Conservation (phyloP, 2,888 invertebrate species). For the Chydorus sphaericus region DNA sequence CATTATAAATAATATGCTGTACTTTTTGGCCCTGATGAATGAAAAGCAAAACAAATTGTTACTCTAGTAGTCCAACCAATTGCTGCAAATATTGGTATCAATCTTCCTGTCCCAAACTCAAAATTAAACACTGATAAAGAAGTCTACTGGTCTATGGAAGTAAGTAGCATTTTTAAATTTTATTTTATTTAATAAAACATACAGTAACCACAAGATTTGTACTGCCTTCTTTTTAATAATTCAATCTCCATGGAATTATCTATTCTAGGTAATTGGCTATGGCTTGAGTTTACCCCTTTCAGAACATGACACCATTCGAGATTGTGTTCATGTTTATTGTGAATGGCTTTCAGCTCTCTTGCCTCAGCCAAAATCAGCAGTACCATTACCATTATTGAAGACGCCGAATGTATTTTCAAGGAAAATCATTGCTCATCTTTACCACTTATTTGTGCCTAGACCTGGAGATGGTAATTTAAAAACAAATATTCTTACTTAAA, state of each 20-base stretch:
- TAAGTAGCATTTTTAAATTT: constrained; percentile 28
- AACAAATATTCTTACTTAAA: constrained; percentile 6
- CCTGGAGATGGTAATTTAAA: constrained; percentile 67
- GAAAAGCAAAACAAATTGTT: constrained; percentile 67
- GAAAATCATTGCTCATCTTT: constrained; percentile 79
- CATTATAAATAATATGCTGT: not conserved
- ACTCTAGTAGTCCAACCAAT: constrained; percentile 64
- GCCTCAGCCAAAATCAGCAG: constrained; percentile 66
- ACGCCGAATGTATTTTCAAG: constrained; percentile 81
- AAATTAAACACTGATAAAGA: constrained; percentile 63
- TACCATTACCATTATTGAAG: constrained; percentile 74
- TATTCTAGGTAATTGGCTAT: constrained; percentile 69
- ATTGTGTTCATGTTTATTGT: constrained; percentile 92
- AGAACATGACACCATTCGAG: constrained; percentile 87
- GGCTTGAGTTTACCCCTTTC: constrained; percentile 71
- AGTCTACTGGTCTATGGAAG: constrained; percentile 54
- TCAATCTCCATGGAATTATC: not conserved
- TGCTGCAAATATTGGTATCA: constrained; percentile 49
- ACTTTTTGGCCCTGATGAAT: too few species aligned
- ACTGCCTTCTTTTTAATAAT: not conserved
- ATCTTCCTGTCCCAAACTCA: constrained; percentile 61
- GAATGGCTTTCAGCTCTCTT: constrained; percentile 87
- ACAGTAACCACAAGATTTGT: not conserved
- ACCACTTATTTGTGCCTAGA: constrained; percentile 85
- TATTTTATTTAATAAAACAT: not conserved